A percentile compares a stretch with the other conserved stretches of the same genome.
phyloP scores from a whole-genome alignment of 2,888 invertebrate genomes.

The Steinernema scapterisci region DNA sequence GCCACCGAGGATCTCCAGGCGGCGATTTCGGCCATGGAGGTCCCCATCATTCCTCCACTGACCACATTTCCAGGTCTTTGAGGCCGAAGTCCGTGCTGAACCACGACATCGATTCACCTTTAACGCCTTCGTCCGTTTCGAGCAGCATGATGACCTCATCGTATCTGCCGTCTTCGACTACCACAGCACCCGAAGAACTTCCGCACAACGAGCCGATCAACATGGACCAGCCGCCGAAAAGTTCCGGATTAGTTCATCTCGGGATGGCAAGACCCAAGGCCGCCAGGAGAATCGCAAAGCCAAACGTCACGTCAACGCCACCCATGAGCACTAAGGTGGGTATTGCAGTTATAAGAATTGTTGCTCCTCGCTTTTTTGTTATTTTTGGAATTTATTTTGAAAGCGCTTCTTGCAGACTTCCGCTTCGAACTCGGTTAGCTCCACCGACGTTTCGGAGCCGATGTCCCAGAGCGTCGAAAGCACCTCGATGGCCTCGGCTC shows the following conservation, averaged over 20 bases:
- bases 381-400: neutral
- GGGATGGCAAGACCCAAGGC: slow-evolving; percentile 5
- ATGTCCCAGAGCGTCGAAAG: slow-evolving; percentile 19
- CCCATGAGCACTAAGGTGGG: slow-evolving; percentile 6
- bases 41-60: slow-evolving; percentile 6
- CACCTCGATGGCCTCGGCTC: neutral
- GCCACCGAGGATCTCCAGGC: slow-evolving; percentile 12
- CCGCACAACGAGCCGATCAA: neutral
- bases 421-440: slow-evolving; percentile 24
- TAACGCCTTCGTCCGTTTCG: slow-evolving; percentile 18
- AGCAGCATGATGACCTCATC: slow-evolving; percentile 29
- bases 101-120: slow-evolving; percentile 17
- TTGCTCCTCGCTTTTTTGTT: neutral
- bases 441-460: neutral
- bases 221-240: slow-evolving; percentile 13
- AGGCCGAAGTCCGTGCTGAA: slow-evolving; percentile 14
- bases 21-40: slow-evolving; percentile 12
- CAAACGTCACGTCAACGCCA: neutral
- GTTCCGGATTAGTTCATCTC: slow-evolving; percentile 12
- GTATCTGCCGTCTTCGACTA: neutral
- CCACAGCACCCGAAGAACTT: neutral
- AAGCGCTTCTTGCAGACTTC: slow-evolving; percentile 15
- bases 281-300: neutral
- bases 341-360: neutral
- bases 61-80: slow-evolving; percentile 9